Conservation (phyloP, 2,888 invertebrate genomes). For the Tetranychus piercei region DNA sequence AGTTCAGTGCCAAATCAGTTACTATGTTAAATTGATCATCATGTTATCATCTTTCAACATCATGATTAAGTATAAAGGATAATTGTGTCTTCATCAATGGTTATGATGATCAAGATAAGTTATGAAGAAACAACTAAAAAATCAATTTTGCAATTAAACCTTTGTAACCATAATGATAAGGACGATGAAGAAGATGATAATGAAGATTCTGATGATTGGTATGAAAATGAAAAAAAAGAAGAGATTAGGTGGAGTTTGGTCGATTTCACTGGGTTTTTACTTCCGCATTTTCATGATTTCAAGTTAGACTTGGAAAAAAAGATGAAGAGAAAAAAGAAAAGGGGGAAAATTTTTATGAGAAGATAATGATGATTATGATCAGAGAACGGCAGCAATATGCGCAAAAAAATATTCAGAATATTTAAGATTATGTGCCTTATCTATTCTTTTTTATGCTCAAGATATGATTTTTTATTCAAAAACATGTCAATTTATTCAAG, state of each 20-base stretch:
- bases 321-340: background rate
- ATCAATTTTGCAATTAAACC: background rate
- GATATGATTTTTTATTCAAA: too few species aligned
- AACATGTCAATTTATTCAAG: too few species aligned
- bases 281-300: background rate
- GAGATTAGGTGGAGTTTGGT: background rate
- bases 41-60: background rate
- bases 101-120: background rate
- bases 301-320: background rate
- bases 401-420: too few species aligned
- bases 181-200: background rate
- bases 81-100: background rate
- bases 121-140: too few species aligned
- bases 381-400: too few species aligned
- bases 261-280: background rate
- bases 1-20: background rate
- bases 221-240: slow-evolving; percentile 4
- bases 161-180: background rate
- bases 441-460: too few species aligned
- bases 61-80: background rate
- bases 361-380: background rate
- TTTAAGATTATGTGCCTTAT: too few species aligned
- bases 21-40: background rate
- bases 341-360: background rate
- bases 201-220: background rate